Evolutionary conservation across 2,888 invertebrate genomes (phyloP), one percentile per base, ranked within the genome.

Genomic region (Galeruca laticollis): DNA sequence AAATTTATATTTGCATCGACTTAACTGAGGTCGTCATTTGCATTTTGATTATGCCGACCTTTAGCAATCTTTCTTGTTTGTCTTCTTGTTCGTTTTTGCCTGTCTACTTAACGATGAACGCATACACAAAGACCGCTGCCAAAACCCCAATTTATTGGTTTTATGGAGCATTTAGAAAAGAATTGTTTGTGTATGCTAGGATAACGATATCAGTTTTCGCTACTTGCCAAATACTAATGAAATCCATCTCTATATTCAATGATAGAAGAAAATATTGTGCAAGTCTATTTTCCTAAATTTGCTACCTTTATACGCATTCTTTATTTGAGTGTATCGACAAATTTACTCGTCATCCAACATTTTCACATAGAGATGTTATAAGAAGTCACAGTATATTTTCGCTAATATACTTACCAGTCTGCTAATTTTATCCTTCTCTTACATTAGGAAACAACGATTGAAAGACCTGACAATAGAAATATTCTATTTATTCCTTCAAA

Each of bases 21-120:
- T 77, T 78, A 79, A 77, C 78, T 76, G 77, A 78, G 78, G 76
- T 77, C 76, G 72, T 74, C 75, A 79, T 79, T 79, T 79, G 77
- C 78, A 79, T 79, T 79, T 79, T 79, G 78, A 79, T 79, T 77
- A 73, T 76, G 76, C 77, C 75, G 75, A 73, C 75, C 70, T 68
- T 63, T 63, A 40, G 60, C 60, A 78, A 78, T 75, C 76, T 78
- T 60, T 74, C 76, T 75, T 78, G 78, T 77, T 80, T 79, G 78
- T 79, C 79, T 79, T 78, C 77, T 76, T 62, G 66, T 75, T 76
- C 76, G 78, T 78, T 77, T 78, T 77, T 79, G 76, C 75, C 72
- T 78, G 77, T 80, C 78, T 78, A 76, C 77, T 67, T 69, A 80
- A 78, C 76, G 79, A 80, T 77, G 74, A 77, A 78, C 77, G 72